Evolutionary conservation across 2,888 invertebrate species (phyloP), one percentile per base, ranked within the genome.

Genomic region (Opisthograptis luteolata): DNA sequence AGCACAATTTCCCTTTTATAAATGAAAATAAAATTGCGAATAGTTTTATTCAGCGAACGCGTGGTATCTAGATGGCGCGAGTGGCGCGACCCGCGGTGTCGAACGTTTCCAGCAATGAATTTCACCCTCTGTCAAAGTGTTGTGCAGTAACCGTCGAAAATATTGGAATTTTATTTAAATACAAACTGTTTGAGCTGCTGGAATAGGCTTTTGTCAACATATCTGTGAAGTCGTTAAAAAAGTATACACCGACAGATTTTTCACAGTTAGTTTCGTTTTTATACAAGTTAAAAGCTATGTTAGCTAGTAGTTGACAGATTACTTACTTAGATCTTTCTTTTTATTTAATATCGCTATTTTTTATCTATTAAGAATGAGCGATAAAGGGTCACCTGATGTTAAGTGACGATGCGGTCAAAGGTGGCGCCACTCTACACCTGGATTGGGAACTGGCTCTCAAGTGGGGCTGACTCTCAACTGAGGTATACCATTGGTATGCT

Each of bases 91-190:
- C 24, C 31, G 31, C 31, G 46, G 55, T 54, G 45, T 35, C 19
- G 30, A 24, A 47, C 32, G 44, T 27, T 41, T 42, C 50, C 31
- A 55, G 64, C 72, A 72, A 73, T 72, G 67, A 70, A 78, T 76
- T 68, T 66, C 58, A 60, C 73, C 64, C 73, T 68, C 63, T 76
- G 73, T 74, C 68, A 64, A 62, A 63, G 70, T 73, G 67, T 61
- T 62, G 68, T 71, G 69, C 71, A 66, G 66, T 73, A 70, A 75
- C 66, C 69, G 73, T 68, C 70, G 58, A 77, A 81, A 79, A 76
- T 78, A 82, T 83, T 75, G 76, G 73, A 68, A 68, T 78, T 82
- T 82, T 81, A 80, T 83, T 83, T 74, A 78, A 82, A 81, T 79
- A 75, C 70, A 79, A 80, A 82, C 79, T 77, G 80, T 77, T 73